These are phyloP conservation scores for Melanerpes formicivorus DNA, from an alignment of 2,113 vertebrate species.

Conservation along the genomic window DNA sequence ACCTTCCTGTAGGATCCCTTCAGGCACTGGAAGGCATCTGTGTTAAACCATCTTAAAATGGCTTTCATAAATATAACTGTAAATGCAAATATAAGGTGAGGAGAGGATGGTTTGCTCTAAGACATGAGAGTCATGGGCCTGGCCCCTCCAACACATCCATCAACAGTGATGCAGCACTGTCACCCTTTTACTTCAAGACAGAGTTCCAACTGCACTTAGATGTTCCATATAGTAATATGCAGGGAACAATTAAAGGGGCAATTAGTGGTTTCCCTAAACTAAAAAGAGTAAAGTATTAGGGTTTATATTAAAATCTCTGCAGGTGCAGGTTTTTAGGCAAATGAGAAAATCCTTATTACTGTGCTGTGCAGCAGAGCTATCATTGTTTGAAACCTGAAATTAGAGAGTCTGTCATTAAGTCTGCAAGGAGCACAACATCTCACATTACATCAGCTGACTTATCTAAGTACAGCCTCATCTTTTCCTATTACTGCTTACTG, in stretches of 20 bases:
- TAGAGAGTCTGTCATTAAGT: neutral
- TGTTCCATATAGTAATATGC: neutral
- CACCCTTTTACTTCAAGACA: neutral
- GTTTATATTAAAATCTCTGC: conserved; percentile 18
- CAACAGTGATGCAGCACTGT: neutral
- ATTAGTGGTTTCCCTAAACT: neutral
- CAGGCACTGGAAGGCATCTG: neutral
- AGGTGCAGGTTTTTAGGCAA: neutral
- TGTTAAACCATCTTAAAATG: neutral
- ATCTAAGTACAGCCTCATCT: neutral
- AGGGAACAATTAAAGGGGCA: neutral
- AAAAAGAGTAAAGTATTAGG: neutral
- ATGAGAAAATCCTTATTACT: neutral
- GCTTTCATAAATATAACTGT: neutral
- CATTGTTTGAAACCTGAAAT: conserved; percentile 22
- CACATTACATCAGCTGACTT: neutral
- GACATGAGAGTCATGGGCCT: no score
- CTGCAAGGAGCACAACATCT: neutral
- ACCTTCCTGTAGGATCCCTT: no score
- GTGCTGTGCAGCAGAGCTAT: neutral
- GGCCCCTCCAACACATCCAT: neutral
- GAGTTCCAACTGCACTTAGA: neutral
- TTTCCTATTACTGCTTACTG: neutral
- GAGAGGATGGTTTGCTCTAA: neutral
- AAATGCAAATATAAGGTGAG: neutral